A percentile compares a stretch with the other conserved stretches of the same genome.
Conservation (phyloP, 1,140 invertebrate genomes). For the Tetraneura akinire region DNA sequence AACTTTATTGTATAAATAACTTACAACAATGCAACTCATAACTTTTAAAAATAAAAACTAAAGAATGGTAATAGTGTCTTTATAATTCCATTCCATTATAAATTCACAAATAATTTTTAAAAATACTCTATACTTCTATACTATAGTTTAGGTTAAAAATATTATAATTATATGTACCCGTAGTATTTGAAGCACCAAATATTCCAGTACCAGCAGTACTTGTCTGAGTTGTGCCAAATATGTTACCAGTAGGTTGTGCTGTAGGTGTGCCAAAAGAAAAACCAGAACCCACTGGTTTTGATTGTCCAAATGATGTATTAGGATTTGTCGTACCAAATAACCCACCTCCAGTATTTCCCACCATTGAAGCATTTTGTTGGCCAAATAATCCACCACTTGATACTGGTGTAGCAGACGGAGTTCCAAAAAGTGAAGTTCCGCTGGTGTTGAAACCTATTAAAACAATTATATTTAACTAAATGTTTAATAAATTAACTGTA, state of each 20-base stretch:
- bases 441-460: slow-evolving; percentile 32
- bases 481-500: neutral
- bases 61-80: too few species aligned
- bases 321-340: slow-evolving; percentile 63
- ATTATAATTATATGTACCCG: neutral
- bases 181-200: slow-evolving; percentile 64
- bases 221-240: slow-evolving; percentile 66
- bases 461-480: slow-evolving; percentile 1
- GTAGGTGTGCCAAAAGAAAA: slow-evolving; percentile 58
- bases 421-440: slow-evolving; percentile 54
- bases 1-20: too few species aligned
- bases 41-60: too few species aligned
- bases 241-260: slow-evolving; percentile 59
- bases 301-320: slow-evolving; percentile 65
- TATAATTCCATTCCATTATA: too few species aligned
- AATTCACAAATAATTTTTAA: too few species aligned
- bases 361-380: slow-evolving; percentile 54
- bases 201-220: slow-evolving; percentile 63
- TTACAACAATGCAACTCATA: too few species aligned
- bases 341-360: slow-evolving; percentile 59
- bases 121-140: too few species aligned
- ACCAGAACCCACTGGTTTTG: slow-evolving; percentile 59
- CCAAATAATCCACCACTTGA: slow-evolving; percentile 63
- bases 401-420: slow-evolving; percentile 56
- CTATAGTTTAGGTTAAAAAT: too few species aligned